Conservation (phyloP, 2,797 vertebrate species). For the Falco novaeseelandiae region DNA sequence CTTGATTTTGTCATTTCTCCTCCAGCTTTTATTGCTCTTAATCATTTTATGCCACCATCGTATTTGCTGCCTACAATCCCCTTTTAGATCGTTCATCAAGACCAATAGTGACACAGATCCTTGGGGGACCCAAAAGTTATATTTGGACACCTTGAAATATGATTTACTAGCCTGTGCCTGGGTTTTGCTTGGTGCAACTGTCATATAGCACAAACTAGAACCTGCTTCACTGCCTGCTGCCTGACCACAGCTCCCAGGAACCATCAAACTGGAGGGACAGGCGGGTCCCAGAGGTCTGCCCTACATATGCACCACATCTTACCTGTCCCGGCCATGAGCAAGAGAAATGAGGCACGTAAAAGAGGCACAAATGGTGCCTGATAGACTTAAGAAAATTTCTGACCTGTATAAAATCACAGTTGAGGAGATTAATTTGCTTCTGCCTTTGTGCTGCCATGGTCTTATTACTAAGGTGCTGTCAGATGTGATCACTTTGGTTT, state of each 20-base stretch:
- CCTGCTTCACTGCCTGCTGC: not conserved
- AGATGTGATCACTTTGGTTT: not conserved
- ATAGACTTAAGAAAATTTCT: not conserved
- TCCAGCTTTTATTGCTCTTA: conserved; percentile 3
- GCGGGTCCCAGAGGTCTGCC: not conserved
- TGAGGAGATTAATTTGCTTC: not conserved
- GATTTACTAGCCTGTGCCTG: not conserved
- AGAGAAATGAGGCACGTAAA: not conserved
- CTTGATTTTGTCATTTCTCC: conserved; percentile 14
- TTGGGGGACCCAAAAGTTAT: not conserved
- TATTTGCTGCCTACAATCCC: not conserved
- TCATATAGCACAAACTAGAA: not conserved
- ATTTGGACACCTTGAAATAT: not conserved
- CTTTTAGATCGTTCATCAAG: conserved; percentile 8
- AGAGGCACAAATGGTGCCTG: not conserved
- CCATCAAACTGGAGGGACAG: not conserved
- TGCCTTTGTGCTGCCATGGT: not conserved
- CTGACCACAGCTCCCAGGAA: not conserved
- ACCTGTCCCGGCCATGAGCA: not conserved
- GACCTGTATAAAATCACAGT: not conserved
- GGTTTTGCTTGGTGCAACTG: not conserved
- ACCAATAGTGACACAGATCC: not conserved
- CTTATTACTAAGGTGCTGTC: not conserved
- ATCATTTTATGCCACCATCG: not conserved
- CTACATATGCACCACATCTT: not conserved